phyloP scores from a whole-genome alignment of 2,888 invertebrate species.

The Congeria kusceri region DNA sequence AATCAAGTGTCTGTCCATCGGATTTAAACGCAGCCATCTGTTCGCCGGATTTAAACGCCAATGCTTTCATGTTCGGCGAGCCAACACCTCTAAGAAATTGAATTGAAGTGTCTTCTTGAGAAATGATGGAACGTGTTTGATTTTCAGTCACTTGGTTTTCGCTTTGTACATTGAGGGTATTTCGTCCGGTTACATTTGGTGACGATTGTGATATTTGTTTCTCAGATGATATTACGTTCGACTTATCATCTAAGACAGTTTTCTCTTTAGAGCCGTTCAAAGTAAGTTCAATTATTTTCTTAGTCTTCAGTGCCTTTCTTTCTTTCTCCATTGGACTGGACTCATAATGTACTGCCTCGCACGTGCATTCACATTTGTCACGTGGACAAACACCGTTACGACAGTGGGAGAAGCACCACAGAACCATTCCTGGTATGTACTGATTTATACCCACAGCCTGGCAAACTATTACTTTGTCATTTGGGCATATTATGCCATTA shows the following conservation, averaged over 20 bases:
- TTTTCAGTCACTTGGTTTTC: too few species aligned
- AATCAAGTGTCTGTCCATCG: too few species aligned
- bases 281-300: conserved; percentile 12
- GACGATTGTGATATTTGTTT: too few species aligned
- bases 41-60: too few species aligned
- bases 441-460: conserved; percentile 34
- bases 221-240: neutral
- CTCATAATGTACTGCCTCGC: neutral
- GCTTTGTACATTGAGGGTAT: too few species aligned
- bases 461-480: conserved; percentile 32
- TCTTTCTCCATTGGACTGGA: neutral
- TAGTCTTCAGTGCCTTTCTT: conserved; percentile 2
- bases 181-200: too few species aligned
- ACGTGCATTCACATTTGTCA: conserved; percentile 39
- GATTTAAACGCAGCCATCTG: too few species aligned
- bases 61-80: too few species aligned
- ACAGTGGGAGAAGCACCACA: conserved; percentile 59
- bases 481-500: neutral
- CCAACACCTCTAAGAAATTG: too few species aligned
- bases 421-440: conserved; percentile 49
- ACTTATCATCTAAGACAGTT: neutral
- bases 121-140: too few species aligned
- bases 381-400: conserved; percentile 40
- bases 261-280: conserved; percentile 21
- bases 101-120: too few species aligned